Base-by-base conservation (phyloP, 2,113 vertebrate genomes). In the Circaetus gallicus region DNA sequence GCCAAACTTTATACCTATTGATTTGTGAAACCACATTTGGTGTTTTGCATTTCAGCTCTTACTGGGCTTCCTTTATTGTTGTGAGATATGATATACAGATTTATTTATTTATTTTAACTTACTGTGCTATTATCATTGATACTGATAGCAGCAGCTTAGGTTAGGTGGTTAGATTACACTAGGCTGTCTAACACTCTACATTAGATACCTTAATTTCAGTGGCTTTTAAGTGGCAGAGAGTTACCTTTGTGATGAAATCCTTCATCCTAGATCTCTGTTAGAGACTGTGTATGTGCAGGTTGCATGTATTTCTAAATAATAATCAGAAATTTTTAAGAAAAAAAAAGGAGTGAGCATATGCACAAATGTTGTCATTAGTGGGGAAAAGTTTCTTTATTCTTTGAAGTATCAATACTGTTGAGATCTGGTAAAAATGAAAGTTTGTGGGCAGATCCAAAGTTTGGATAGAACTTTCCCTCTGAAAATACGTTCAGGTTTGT, bases 1-100 rank as follows among this genome's bases (percentile, higher is more conserved):
- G 78, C 85, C 95, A 90, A 74, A 73, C 74, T 93, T 95, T 72
- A 61, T 94, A 94, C 78, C 40, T 56, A 69, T 90, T 95, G 66
- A 50, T 87, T 94, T 94, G 31, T 94, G 79, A 96, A 95, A 53
- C 71, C 59, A 7, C 72, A 28, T 86, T 92, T 88, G 47, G 53
- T 85, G n/a, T 87, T 96, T 80, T 96, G 73, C 22, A 12, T 82
- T 95, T 94, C 45, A 94, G 42, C 49, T 97, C 36, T 82, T 79
- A 31, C 47, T 84, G 25, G 13, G 21, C 40, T 61, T 90, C 17
- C n/a, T 89, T 82, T 89, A 58, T 47, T 85, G 24, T 77, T 88
- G 20, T 21, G 61, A 72, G 84, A 90, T 65, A 65, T 65, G 45
- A 67, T 95, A 32, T 52, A 65, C 45, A 76, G 52, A 49, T 78